Evolutionary conservation across 2,113 vertebrate genomes (phyloP), one percentile per base, ranked within the genome.

Genomic region (Pholis gunnellus): DNA sequence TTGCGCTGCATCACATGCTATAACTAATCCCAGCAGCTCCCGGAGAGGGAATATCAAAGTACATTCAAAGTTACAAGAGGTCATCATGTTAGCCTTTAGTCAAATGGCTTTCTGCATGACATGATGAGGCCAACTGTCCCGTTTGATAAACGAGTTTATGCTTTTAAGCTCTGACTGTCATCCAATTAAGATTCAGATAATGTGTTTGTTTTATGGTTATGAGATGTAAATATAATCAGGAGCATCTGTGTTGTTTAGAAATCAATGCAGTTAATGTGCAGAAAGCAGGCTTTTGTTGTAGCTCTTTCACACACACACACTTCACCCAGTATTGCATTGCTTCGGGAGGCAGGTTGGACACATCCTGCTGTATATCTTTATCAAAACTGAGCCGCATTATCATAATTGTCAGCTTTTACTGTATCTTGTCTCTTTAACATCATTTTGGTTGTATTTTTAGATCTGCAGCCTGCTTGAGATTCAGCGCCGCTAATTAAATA

Each of bases 361-460:
- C 81, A 81, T 93, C 86, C 82, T 74, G 78, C 75, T 63, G 80
- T 82, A 87, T 74, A 83, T 91, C 90, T 89, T 84, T 88, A 88
- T 93, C 87, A 89, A 69, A 92, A 86, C 72, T 74, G 87, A 87
- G 86, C 17, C 42, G n/a, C 69, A 94, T 95, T 92, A 93, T 89
- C 89, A 92, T 94, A 94, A 92, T 94, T 94, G 93, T 94, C 93
- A 94, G 87, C 86, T 90, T 91, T 93, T 93, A 91, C 91, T 87
- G 85, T 84, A 91, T 88, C 84, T 90, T 89, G 92, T 93, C 91
- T 91, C 85, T 93, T 93, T 92, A 93, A 90, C 92, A 93, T 94
- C 89, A 88, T 87, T 93, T 93, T 92, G 78, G 84, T 90, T 90
- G 85, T 94, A 92, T 93, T 93, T 94, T 92, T 94, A 94, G 86